phyloP scores from a whole-genome alignment of 2,888 invertebrate species.

The Diaphora mendica region DNA sequence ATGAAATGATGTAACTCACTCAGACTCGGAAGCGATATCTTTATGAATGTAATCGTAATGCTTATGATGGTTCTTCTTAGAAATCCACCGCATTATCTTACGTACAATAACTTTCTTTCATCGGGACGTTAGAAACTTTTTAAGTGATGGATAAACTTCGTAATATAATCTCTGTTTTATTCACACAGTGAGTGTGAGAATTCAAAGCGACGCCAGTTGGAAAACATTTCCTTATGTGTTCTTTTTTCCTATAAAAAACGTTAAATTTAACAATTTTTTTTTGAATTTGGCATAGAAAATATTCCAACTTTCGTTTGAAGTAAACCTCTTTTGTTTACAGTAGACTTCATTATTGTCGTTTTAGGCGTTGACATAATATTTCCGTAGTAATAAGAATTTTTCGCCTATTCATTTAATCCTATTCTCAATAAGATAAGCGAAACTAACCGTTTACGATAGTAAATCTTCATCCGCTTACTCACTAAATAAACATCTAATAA shows the following conservation, averaged over 20 bases:
- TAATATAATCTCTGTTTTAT: slow-evolving; percentile 51
- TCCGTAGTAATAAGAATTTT: too few relatives aligned
- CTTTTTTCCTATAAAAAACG: slow-evolving; percentile 24
- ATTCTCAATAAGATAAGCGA: too few relatives aligned
- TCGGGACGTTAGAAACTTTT: slow-evolving; percentile 44
- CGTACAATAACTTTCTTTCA: slow-evolving; percentile 49
- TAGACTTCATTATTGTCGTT: background rate
- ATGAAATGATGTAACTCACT: background rate
- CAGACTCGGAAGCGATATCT: slow-evolving; percentile 3
- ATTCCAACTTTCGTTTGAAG: background rate
- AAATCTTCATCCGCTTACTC: background rate
- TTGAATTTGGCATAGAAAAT: background rate
- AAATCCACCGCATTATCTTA: slow-evolving; percentile 38
- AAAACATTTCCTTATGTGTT: slow-evolving; percentile 27
- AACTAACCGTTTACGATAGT: background rate
- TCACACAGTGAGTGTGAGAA: slow-evolving; percentile 40
- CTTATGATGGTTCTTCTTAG: slow-evolving; percentile 42
- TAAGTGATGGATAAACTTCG: slow-evolving; percentile 54
- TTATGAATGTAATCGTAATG: slow-evolving; percentile 20
- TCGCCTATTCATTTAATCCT: background rate
- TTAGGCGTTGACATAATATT: too few relatives aligned
- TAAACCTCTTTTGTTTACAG: background rate
- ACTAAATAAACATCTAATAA: background rate
- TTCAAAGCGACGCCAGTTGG: slow-evolving; percentile 43
- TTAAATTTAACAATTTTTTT: slow-evolving; percentile 6